Percentiles rank a stretch among this genome's conserved stretches.
Evolutionary conservation across 1,140 invertebrate species (phyloP).

Genomic region (Vollenhovia emeryi): DNA sequence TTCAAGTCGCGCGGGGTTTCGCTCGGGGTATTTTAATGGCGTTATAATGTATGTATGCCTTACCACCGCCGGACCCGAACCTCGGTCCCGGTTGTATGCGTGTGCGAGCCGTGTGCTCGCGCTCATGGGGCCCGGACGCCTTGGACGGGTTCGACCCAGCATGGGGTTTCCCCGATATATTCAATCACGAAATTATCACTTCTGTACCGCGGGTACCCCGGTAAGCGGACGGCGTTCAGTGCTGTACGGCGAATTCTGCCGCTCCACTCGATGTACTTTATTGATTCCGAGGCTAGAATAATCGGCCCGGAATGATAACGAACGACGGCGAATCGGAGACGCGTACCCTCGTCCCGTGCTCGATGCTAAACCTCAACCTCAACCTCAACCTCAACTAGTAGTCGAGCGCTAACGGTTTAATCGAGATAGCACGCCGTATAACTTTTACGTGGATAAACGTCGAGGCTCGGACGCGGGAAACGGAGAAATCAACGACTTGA

Average conservation of each 20-base stretch:
- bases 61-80: conserved; percentile 73
- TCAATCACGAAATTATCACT: conserved; percentile 85
- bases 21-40: conserved; percentile 82
- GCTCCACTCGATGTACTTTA: conserved; percentile 51
- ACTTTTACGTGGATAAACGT: neutral
- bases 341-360: neutral
- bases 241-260: conserved; percentile 58
- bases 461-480: neutral
- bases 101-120: conserved; percentile 44
- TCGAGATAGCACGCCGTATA: neutral
- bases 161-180: conserved; percentile 83
- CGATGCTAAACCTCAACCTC: neutral
- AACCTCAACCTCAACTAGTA: too few relatives aligned
- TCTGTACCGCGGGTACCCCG: conserved; percentile 78
- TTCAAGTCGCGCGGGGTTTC: conserved; percentile 69
- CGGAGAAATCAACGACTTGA: neutral
- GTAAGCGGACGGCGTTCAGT: conserved; percentile 43
- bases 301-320: neutral
- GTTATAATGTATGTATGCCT: conserved; percentile 85
- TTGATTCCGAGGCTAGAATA: conserved; percentile 35
- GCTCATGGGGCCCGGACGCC: conserved; percentile 70
- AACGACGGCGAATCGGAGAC: neutral
- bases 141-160: conserved; percentile 81
- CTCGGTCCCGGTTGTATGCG: conserved; percentile 60
- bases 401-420: conserved; percentile 5